A percentile compares a stretch with the other conserved stretches of the same genome.
Evolutionary conservation across 2,888 invertebrate genomes (phyloP).

Genomic region (Chymomyza amoena): DNA sequence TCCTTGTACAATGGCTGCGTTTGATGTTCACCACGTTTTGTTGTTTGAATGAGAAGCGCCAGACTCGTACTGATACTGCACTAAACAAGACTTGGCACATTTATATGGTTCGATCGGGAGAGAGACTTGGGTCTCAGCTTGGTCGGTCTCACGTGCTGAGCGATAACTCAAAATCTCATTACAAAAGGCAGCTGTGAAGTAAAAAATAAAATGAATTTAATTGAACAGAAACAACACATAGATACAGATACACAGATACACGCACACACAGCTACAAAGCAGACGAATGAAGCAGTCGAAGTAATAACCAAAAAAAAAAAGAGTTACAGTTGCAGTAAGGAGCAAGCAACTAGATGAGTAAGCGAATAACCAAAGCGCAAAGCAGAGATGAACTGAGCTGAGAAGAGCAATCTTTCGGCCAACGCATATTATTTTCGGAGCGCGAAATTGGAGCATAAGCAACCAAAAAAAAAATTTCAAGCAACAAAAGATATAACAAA

Average conservation of each 20-base stretch:
- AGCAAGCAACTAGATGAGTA: background rate
- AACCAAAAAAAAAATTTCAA: slow-evolving; percentile 21
- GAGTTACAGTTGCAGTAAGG: background rate
- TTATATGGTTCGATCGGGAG: slow-evolving; percentile 66
- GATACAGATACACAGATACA: no score
- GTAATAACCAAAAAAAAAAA: background rate
- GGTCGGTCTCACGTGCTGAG: slow-evolving; percentile 8
- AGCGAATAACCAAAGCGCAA: background rate
- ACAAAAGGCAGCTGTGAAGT: slow-evolving; percentile 49
- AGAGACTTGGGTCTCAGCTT: background rate
- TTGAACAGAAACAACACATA: slow-evolving; percentile 59
- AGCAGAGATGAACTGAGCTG: background rate
- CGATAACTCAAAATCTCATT: slow-evolving; percentile 61
- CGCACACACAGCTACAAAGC: background rate
- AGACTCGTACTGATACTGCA: slow-evolving; percentile 64
- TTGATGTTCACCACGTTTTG: slow-evolving; percentile 11
- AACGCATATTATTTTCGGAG: background rate
- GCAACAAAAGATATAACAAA: background rate
- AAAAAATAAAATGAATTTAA: slow-evolving; percentile 67
- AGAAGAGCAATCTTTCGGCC: background rate
- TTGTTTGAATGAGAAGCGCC: slow-evolving; percentile 54
- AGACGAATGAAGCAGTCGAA: background rate
- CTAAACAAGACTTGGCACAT: slow-evolving; percentile 47
- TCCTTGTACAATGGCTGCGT: slow-evolving; percentile 48
- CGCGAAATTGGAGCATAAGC: slow-evolving; percentile 47